A percentile compares a stretch with the other conserved stretches of the same genome.
Evolutionary conservation across 2,797 vertebrate genomes (phyloP).

Genomic region (Tarsius wallacei): DNA sequence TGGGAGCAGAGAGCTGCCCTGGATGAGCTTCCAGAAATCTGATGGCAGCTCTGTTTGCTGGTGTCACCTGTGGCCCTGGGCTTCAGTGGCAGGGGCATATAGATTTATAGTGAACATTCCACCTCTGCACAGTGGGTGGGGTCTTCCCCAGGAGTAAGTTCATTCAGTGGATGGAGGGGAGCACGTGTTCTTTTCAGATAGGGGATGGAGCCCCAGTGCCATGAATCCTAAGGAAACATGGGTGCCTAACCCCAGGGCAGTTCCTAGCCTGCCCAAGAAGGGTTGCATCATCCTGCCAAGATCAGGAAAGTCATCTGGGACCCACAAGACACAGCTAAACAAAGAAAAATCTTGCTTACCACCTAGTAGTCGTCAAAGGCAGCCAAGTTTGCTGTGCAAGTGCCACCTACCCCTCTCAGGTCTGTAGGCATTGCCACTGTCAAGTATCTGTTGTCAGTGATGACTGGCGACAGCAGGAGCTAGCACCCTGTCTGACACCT

Average conservation of each 20-base stretch:
- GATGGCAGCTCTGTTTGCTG: neutral
- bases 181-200: neutral
- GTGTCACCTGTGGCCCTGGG: neutral
- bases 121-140: neutral
- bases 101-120: accelerated
- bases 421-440: slow-evolving; percentile 4
- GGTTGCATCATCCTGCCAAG: neutral
- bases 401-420: neutral
- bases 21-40: neutral
- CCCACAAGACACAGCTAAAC: neutral
- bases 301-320: neutral
- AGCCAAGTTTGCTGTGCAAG: accelerated
- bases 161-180: neutral
- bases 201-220: neutral
- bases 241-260: accelerated
- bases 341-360: neutral
- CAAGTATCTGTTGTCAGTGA: slow-evolving; percentile 67
- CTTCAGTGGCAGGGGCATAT: neutral
- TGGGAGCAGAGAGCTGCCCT: neutral
- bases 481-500: neutral
- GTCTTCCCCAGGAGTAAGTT: neutral
- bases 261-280: neutral
- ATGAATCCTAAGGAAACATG: neutral
- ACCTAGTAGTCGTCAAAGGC: neutral
- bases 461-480: neutral